Percentiles rank a stretch among this genome's conserved stretches.
phyloP scores from a whole-genome alignment of 1,140 invertebrate genomes.

The Pemphigus obesinymphae region DNA sequence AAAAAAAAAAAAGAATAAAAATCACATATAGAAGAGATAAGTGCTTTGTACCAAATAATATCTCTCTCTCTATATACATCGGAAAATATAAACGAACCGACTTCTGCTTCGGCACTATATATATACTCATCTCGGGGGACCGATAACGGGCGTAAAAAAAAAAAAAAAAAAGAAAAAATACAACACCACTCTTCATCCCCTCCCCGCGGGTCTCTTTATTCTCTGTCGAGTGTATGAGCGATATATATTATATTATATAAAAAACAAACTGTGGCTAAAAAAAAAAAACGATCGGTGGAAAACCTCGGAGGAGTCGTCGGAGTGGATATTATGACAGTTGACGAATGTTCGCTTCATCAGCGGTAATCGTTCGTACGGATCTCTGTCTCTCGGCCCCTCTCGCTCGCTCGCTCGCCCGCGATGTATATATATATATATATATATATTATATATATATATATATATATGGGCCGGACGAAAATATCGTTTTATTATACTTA shows the following conservation, averaged over 20 bases:
- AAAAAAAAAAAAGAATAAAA: not conserved
- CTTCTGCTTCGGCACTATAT: not conserved
- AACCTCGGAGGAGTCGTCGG: not conserved
- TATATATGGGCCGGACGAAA: not conserved
- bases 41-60: no score
- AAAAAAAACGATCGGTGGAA: not conserved
- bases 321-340: constrained; percentile 16
- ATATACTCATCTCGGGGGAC: constrained; percentile 7
- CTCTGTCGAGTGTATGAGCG: no score
- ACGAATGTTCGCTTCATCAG: constrained; percentile 40
- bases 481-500: constrained; percentile 37
- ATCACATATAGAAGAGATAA: no score
- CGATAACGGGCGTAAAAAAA: constrained; percentile 10
- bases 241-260: not conserved
- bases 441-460: no score
- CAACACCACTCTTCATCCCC: not conserved
- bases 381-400: not conserved
- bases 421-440: no score
- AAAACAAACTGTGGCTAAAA: not conserved
- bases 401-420: no score
- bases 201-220: not conserved
- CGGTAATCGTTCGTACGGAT: constrained; percentile 34
- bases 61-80: not conserved
- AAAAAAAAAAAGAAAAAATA: constrained; percentile 10
- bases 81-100: constrained; percentile 25